Evolutionary conservation across 1,140 invertebrate species (phyloP).

Genomic region (Teleogryllus occipitalis): DNA sequence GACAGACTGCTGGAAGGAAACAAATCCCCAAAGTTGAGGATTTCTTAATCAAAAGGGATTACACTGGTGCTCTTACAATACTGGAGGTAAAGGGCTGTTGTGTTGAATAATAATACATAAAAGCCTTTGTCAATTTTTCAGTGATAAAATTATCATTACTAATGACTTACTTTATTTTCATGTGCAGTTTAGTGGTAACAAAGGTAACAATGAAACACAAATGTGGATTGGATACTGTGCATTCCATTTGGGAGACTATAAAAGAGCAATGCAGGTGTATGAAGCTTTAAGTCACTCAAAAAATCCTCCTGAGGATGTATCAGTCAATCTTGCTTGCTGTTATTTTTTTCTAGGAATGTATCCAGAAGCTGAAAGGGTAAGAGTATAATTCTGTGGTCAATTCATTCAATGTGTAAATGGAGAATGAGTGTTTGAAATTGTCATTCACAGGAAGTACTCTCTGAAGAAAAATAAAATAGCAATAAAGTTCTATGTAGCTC

Average conservation of each 20-base stretch:
- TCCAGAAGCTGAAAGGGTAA: conserved; percentile 48
- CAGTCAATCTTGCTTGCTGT: conserved; percentile 82
- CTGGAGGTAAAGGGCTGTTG: conserved; percentile 58
- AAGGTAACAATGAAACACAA: conserved; percentile 52
- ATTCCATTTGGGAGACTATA: conserved; percentile 93
- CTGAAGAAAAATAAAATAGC: too few species aligned
- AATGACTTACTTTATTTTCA: conserved; percentile 11
- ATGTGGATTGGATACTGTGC: conserved; percentile 90
- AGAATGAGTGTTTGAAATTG: too few species aligned
- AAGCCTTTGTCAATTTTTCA: conserved; percentile 14
- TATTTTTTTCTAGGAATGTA: conserved; percentile 92
- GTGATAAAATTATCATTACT: conserved; percentile 7
- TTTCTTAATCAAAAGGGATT: conserved; percentile 82
- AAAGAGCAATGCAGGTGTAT: conserved; percentile 71
- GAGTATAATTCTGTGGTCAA: neutral
- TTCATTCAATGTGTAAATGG: too few species aligned
- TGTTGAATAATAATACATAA: neutral
- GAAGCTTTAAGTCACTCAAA: conserved; percentile 39
- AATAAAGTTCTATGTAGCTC: too few species aligned
- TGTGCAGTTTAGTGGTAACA: conserved; percentile 36
- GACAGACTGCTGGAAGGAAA: conserved; percentile 35
- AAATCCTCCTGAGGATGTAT: conserved; percentile 43
- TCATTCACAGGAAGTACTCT: too few species aligned
- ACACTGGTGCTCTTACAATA: conserved; percentile 85
- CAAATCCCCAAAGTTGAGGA: conserved; percentile 77